Base-by-base conservation (phyloP, 2,888 invertebrate genomes). In the Drosophila pseudotalamancana region DNA sequence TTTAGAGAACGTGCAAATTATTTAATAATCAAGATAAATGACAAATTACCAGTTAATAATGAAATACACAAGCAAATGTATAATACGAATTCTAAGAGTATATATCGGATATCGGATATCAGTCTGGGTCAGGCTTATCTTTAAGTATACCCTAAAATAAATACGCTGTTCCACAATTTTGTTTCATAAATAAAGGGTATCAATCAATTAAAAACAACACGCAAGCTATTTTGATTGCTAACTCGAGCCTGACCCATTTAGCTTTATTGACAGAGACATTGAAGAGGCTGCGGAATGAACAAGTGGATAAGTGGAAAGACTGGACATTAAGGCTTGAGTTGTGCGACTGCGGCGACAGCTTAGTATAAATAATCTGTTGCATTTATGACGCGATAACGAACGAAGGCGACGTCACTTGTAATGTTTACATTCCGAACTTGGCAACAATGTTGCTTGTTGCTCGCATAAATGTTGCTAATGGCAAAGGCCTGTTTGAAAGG, bases 401-500 rank as follows among this genome's bases (percentile, higher is more conserved):
- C 60, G 48, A 43, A 11, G 5, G n/a, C 42, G 9, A 11, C 8
- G 9, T n/a, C 42, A 27, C 32, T 49, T 31, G 19, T 34, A 42
- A 48, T 51, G 46, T 40, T 56, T 48, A 51, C 56, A 64, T 50
- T 64, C 49, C 25, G 14, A 34, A 14, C 25, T 51, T 48, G 42
- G 57, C 72, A 72, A 72, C 68, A 72, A 57, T 72, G 73, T 68
- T 68, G 68, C 67, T 16, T 72, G 73, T 68, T 68, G 68, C 67
- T 16, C 6, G 6, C 34, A 18, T 21, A 25, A 27, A 50, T 56
- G 50, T 57, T 64, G 64, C 70, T 34, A 64, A 51, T 50, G 37
- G 12, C 14, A 40, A 14, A 19, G 6, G 29, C 3, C 23, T 32
- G 23, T 21, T 48, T 18, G 34, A 42, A 14, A 23, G 4, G 3